Conservation (phyloP, 2,888 invertebrate species). For the Anagyrus pseudococci region DNA sequence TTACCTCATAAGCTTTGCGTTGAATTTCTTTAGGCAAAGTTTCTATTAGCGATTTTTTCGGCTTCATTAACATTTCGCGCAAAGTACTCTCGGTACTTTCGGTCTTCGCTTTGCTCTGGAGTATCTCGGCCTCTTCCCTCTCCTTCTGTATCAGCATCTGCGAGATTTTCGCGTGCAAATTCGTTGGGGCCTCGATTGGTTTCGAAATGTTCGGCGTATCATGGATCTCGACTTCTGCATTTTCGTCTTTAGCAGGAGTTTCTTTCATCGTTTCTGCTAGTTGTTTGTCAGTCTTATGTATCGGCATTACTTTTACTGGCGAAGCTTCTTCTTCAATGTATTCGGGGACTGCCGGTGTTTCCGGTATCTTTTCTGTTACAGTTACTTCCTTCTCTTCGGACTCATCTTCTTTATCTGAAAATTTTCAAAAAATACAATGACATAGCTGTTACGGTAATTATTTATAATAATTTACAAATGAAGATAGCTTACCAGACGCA, state of each 20-base stretch:
- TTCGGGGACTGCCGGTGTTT: not conserved
- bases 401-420: not conserved
- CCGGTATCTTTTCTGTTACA: not conserved
- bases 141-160: slow-evolving; percentile 24
- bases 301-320: slow-evolving; percentile 19
- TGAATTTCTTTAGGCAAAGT: not conserved
- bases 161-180: slow-evolving; percentile 26
- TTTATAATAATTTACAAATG: not conserved
- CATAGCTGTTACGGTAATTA: not conserved
- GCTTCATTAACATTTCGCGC: slow-evolving; percentile 1
- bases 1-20: not conserved
- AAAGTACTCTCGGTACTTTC: not conserved
- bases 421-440: slow-evolving; percentile 3
- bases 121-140: not conserved
- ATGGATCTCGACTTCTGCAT: slow-evolving; percentile 16
- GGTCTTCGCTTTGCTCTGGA: slow-evolving; percentile 1
- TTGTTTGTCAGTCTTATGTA: slow-evolving; percentile 23
- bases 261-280: slow-evolving; percentile 12
- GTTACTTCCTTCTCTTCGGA: not conserved
- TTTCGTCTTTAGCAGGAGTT: slow-evolving; percentile 31
- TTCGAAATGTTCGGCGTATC: slow-evolving; percentile 28
- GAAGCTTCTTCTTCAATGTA: slow-evolving; percentile 23
- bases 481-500: not conserved
- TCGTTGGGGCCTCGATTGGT: slow-evolving; percentile 22
- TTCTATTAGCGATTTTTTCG: too few relatives aligned